phyloP scores from a whole-genome alignment of 2,888 invertebrate genomes.

The Nipponacmea schrenckii region DNA sequence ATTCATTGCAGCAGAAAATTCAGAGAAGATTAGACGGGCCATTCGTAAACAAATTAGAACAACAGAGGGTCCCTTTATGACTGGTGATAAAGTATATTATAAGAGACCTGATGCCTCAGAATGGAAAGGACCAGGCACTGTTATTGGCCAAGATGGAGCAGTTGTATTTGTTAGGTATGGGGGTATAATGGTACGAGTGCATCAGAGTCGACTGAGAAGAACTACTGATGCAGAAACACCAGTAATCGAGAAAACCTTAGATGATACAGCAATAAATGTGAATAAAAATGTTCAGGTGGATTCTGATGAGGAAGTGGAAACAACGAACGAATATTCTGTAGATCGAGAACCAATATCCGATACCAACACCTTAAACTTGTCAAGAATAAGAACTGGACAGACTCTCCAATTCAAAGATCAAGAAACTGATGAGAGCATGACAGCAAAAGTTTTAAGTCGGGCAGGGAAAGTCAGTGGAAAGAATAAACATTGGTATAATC shows the following conservation, averaged over 20 bases:
- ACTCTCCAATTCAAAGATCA: slow-evolving; percentile 4
- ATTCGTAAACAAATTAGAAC: slow-evolving; percentile 11
- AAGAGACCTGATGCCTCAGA: slow-evolving; percentile 10
- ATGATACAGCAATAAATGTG: not conserved
- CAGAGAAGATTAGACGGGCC: slow-evolving; percentile 11
- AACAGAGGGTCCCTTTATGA: not conserved
- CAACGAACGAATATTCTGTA: not conserved
- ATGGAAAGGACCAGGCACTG: slow-evolving; percentile 10
- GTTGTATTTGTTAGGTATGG: slow-evolving; percentile 14
- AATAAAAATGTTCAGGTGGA: not conserved
- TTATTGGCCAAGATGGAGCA: slow-evolving; percentile 9
- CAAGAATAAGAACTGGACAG: slow-evolving; percentile 6
- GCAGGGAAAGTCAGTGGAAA: slow-evolving; percentile 14
- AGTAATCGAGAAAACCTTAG: not conserved
- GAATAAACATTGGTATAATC: slow-evolving; percentile 19
- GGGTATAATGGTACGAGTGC: not conserved
- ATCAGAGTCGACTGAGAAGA: slow-evolving; percentile 8
- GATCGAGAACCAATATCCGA: not conserved
- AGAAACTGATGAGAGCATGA: not conserved
- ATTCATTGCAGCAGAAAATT: slow-evolving; percentile 16
- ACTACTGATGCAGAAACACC: slow-evolving; percentile 3
- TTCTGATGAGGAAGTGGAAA: not conserved
- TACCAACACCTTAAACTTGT: not conserved
- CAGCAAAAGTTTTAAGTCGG: slow-evolving; percentile 14
- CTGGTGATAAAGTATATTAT: slow-evolving; percentile 11